Conservation (phyloP, 2,797 vertebrate species). For the Myotis pilosus region DNA sequence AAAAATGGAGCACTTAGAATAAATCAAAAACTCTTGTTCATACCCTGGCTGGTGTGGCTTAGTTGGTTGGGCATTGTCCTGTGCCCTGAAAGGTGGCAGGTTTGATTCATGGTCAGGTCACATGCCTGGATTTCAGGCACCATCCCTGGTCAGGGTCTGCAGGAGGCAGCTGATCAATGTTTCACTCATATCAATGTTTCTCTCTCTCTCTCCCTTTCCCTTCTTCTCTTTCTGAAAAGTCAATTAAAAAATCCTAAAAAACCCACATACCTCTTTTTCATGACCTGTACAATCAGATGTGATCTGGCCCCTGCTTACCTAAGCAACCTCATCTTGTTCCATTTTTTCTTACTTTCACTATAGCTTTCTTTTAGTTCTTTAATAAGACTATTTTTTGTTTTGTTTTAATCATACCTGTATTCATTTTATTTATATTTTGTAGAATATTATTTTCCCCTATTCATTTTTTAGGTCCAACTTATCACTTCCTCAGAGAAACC, state of each 20-base stretch:
- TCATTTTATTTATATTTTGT: conserved; percentile 26
- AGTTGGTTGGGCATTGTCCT: no score
- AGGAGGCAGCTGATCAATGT: no score
- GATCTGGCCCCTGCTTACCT: neutral
- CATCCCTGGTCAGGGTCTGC: no score
- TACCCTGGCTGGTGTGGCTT: no score
- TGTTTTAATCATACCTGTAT: neutral
- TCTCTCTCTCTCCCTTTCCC: no score
- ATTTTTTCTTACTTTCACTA: neutral
- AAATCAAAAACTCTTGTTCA: neutral
- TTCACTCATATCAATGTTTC: no score
- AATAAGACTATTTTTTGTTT: neutral
- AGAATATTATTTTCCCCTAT: neutral
- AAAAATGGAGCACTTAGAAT: neutral
- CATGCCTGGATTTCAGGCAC: no score
- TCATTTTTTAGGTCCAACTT: neutral
- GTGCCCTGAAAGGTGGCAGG: no score
- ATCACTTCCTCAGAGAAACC: neutral
- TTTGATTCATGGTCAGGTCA: no score
- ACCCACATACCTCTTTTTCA: neutral
- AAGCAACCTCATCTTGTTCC: no score
- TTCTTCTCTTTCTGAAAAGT: no score
- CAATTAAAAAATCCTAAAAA: no score
- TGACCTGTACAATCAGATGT: neutral
- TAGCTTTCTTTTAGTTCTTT: neutral